These are phyloP conservation scores for Phengaris arion DNA, from an alignment of 2,888 invertebrate species.

Conservation along the genomic window DNA sequence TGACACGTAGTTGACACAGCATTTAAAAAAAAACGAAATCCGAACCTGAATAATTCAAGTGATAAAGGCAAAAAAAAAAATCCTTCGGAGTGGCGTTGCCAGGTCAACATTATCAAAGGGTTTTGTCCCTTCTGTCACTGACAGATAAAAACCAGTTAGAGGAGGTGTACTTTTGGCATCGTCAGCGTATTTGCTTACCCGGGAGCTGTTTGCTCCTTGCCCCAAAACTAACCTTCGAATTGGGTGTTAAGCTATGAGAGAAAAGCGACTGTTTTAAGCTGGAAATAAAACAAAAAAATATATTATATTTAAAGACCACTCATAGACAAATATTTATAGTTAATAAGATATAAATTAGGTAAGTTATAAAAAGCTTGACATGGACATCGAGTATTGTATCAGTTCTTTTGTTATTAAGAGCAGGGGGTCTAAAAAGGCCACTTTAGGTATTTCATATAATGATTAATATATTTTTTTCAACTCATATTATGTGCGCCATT, in stretches of 20 bases:
- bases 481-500: no score
- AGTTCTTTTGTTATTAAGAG: no score
- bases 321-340: no score
- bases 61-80: not conserved
- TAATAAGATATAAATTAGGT: no score
- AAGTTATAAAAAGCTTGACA: no score
- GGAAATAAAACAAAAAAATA: not conserved
- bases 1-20: no score
- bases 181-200: slow-evolving; percentile 77
- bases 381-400: no score
- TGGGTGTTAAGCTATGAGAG: slow-evolving; percentile 41
- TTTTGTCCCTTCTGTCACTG: slow-evolving; percentile 62
- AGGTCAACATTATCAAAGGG: slow-evolving; percentile 62
- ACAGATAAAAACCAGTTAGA: slow-evolving; percentile 70
- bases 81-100: slow-evolving; percentile 33
- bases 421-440: no score
- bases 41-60: slow-evolving; percentile 9
- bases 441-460: no score
- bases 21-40: not conserved
- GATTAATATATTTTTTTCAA: no score
- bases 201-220: slow-evolving; percentile 71
- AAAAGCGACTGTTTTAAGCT: slow-evolving; percentile 20
- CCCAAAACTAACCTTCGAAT: slow-evolving; percentile 63
- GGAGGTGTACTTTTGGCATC: slow-evolving; percentile 65
- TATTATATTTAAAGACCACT: not conserved